A percentile compares a stretch with the other conserved stretches of the same genome.
These are phyloP conservation scores for Lagorchestes hirsutus DNA, from an alignment of 2,797 vertebrate species.

Conservation along the genomic window DNA sequence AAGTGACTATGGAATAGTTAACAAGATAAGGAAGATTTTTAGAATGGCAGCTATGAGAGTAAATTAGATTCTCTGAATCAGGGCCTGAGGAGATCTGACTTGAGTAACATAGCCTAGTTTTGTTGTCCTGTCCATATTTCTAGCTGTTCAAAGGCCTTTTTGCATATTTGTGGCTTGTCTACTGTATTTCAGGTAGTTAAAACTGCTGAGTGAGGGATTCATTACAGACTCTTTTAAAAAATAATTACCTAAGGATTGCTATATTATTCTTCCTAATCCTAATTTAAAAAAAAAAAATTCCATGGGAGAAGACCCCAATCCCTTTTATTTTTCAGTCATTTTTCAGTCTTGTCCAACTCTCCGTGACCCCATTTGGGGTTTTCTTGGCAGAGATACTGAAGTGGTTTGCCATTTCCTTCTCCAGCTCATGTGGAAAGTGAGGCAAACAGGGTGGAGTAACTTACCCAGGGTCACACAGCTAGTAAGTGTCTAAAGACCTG, in stretches of 20 bases:
- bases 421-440: constrained; percentile 1
- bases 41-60: neutral
- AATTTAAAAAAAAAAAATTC: constrained; percentile 55
- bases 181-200: constrained; percentile 14
- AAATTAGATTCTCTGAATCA: neutral
- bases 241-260: constrained; percentile 9
- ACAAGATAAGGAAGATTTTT: neutral
- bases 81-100: neutral
- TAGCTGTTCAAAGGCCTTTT: neutral
- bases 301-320: neutral
- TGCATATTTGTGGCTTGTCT: neutral
- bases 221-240: constrained; percentile 48
- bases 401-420: constrained; percentile 4
- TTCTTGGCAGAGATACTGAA: constrained; percentile 17
- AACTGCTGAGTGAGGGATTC: neutral
- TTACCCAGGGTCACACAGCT: neutral
- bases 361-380: neutral
- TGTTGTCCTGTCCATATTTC: neutral
- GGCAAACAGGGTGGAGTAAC: constrained; percentile 17
- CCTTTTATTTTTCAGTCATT: neutral
- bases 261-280: neutral
- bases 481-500: constrained; percentile 25
- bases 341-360: neutral
- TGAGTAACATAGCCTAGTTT: neutral
- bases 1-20: neutral